phyloP scores from a whole-genome alignment of 2,888 invertebrate genomes.

The Lydus trimaculatus region DNA sequence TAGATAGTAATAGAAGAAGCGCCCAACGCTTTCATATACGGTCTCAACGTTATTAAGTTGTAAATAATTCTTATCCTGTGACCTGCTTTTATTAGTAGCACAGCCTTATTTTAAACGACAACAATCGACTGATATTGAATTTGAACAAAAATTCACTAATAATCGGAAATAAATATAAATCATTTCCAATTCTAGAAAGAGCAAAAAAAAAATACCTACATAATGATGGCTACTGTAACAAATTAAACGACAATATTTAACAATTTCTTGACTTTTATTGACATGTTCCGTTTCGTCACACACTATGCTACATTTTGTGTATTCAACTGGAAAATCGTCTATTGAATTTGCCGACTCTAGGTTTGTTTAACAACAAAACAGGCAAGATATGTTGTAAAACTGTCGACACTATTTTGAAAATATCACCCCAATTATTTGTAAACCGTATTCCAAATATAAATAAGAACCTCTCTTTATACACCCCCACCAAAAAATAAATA shows the following conservation, averaged over 20 bases:
- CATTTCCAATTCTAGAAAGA: background rate
- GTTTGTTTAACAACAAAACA: background rate
- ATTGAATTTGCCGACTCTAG: background rate
- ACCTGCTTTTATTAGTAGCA: conserved; percentile 35
- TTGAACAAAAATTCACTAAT: background rate
- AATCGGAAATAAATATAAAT: background rate
- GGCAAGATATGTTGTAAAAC: conserved; percentile 5
- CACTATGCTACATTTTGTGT: background rate
- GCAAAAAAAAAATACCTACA: background rate
- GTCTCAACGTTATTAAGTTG: conserved; percentile 45
- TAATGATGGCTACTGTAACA: conserved; percentile 9
- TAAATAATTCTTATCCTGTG: conserved; percentile 47
- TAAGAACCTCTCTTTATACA: background rate
- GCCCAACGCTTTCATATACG: too few species aligned
- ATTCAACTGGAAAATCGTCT: background rate
- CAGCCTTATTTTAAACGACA: conserved; percentile 32
- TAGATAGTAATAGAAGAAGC: too few species aligned
- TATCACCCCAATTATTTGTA: conserved; percentile 12
- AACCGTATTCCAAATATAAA: background rate
- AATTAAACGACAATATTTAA: conserved; percentile 12
- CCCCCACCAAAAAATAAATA: background rate
- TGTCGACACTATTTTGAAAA: conserved; percentile 16
- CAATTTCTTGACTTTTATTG: conserved; percentile 16
- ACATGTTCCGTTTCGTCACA: conserved; percentile 3
- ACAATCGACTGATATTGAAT: background rate